Conservation (phyloP, 1,140 invertebrate species). For the Drosophila pseudoobscura region DNA sequence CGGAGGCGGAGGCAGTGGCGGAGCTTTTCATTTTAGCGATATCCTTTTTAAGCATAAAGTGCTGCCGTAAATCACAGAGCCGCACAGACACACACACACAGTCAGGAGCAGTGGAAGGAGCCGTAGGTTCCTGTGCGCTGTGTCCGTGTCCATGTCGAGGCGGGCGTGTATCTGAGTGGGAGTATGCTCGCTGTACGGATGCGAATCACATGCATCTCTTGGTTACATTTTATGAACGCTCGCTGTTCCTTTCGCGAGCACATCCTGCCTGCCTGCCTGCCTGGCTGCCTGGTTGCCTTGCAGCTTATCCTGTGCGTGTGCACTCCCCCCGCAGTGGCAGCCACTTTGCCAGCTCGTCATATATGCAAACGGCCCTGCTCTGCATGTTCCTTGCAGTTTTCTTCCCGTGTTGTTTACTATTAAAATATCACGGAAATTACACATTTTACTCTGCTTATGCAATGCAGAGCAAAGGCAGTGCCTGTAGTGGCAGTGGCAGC, state of each 20-base stretch:
- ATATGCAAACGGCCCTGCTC: slow-evolving; percentile 55
- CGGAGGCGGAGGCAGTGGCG: slow-evolving; percentile 26
- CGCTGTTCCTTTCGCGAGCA: slow-evolving; percentile 60
- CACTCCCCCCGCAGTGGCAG: slow-evolving; percentile 29
- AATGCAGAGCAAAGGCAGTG: slow-evolving; percentile 45
- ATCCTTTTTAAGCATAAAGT: slow-evolving; percentile 82
- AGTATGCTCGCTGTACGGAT: slow-evolving; percentile 50
- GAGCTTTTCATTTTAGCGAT: slow-evolving; percentile 82
- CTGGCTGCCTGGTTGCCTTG: slow-evolving; percentile 17
- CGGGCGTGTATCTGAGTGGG: slow-evolving; percentile 6
- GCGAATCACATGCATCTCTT: slow-evolving; percentile 81
- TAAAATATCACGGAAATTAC: slow-evolving; percentile 82
- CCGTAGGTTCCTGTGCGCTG: slow-evolving; percentile 52
- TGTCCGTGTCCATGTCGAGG: slow-evolving; percentile 31
- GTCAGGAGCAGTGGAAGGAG: slow-evolving; percentile 5
- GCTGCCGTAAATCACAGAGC: slow-evolving; percentile 80
- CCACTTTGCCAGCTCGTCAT: slow-evolving; percentile 67
- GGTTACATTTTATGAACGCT: slow-evolving; percentile 79
- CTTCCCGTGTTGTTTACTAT: slow-evolving; percentile 71
- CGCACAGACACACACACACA: slow-evolving; percentile 43
- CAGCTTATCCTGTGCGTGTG: slow-evolving; percentile 73
- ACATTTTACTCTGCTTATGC: slow-evolving; percentile 81
- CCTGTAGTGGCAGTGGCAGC: slow-evolving; percentile 27
- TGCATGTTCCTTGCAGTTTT: slow-evolving; percentile 67
- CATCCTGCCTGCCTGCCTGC: slow-evolving; percentile 56